Conservation (phyloP, 2,888 invertebrate species). For the Hybos culiciformis region DNA sequence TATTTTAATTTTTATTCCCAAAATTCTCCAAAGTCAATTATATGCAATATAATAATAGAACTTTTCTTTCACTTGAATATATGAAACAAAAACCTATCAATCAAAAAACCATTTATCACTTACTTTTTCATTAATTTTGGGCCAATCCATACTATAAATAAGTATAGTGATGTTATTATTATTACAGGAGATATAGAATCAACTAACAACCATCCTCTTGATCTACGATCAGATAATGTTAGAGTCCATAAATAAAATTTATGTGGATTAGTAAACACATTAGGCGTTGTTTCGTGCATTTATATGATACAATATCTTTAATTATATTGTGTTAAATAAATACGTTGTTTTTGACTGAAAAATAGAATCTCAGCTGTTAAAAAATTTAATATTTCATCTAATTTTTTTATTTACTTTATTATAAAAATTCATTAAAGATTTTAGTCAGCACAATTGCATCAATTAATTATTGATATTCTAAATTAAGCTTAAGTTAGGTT, state of each 20-base stretch:
- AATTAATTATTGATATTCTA: too few species aligned
- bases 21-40: background rate
- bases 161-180: slow-evolving; percentile 53
- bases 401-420: too few species aligned
- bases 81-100: background rate
- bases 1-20: background rate
- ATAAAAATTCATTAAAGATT: too few species aligned
- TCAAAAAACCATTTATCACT: background rate
- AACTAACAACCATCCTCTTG: slow-evolving; percentile 73
- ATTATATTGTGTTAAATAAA: too few species aligned
- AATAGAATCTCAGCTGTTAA: too few species aligned
- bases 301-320: too few species aligned
- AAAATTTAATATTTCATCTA: too few species aligned
- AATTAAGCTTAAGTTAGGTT: too few species aligned
- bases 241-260: background rate
- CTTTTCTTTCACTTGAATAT: background rate
- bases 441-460: too few species aligned
- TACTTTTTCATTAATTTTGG: slow-evolving; percentile 66
- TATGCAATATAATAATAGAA: background rate
- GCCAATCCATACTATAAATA: slow-evolving; percentile 64
- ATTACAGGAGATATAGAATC: slow-evolving; percentile 66
- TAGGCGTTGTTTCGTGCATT: too few species aligned
- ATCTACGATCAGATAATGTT: slow-evolving; percentile 47
- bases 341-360: too few species aligned
- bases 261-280: background rate